Evolutionary conservation across 2,113 vertebrate genomes (phyloP).

Genomic region (Siniperca chuatsi): DNA sequence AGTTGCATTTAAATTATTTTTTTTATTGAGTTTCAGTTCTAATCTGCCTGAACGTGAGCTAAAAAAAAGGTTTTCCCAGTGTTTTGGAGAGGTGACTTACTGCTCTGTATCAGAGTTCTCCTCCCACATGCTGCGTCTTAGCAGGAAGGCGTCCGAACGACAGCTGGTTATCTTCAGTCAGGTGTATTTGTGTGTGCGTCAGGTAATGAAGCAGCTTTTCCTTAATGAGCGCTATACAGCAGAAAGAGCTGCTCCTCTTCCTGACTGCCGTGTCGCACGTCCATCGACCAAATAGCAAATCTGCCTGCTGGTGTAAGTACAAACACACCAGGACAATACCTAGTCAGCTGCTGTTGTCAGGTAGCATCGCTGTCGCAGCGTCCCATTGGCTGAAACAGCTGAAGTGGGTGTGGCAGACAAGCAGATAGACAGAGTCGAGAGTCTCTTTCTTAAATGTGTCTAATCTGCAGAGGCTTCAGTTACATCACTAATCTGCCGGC

Average conservation of each 20-base stretch:
- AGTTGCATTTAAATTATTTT: no score
- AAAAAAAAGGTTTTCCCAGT: background rate
- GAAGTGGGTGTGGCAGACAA: background rate
- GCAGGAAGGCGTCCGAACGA: background rate
- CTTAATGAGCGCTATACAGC: background rate
- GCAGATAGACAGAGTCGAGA: background rate
- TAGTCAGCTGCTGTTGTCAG: conserved; percentile 67
- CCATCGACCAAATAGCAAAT: background rate
- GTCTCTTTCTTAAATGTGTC: no score
- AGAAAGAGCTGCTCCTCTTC: conserved; percentile 1
- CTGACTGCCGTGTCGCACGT: background rate
- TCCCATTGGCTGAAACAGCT: conserved; percentile 38
- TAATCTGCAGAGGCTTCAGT: background rate
- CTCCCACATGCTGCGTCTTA: conserved; percentile 65
- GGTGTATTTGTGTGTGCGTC: background rate
- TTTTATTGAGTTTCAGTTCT: background rate
- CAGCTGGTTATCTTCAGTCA: background rate
- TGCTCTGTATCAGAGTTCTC: conserved; percentile 67
- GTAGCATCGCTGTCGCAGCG: conserved; percentile 1
- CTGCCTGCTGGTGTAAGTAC: conserved; percentile 3
- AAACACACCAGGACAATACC: conserved; percentile 31
- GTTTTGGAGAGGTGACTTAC: conserved; percentile 55
- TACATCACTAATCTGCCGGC: background rate
- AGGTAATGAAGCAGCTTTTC: background rate
- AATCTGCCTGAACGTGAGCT: background rate